Evolutionary conservation across 2,797 vertebrate species (phyloP).

Genomic region (Falco naumanni): DNA sequence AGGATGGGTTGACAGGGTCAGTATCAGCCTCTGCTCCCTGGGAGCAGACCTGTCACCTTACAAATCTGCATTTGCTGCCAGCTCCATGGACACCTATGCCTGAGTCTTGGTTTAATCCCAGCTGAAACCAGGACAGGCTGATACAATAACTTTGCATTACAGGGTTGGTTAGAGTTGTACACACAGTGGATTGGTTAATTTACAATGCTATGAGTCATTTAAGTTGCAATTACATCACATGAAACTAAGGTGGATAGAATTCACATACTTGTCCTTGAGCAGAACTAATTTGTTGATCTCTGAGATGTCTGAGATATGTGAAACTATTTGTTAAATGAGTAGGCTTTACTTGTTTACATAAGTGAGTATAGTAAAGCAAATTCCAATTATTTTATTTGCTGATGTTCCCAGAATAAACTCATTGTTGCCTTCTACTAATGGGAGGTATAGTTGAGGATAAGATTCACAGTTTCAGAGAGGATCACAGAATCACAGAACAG

Average conservation of each 20-base stretch:
- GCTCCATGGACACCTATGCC: neutral
- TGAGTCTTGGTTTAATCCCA: no score
- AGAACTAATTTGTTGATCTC: neutral
- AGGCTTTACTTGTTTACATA: neutral
- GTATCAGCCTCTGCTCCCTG: rapidly evolving
- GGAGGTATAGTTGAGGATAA: neutral
- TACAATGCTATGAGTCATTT: slow-evolving; percentile 13
- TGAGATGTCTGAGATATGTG: neutral
- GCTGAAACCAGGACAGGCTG: neutral
- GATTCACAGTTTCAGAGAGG: neutral
- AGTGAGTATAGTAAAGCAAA: neutral
- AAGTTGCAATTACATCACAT: slow-evolving; percentile 14
- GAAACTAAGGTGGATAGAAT: slow-evolving; percentile 1
- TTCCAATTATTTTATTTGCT: neutral
- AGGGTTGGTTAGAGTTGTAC: neutral
- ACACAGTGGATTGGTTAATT: neutral
- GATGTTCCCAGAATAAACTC: neutral
- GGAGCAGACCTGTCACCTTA: neutral
- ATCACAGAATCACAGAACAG: neutral
- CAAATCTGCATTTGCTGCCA: neutral
- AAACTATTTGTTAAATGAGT: neutral
- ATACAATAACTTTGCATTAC: neutral
- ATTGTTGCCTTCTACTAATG: neutral
- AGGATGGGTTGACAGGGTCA: neutral
- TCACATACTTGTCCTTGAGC: neutral